These are phyloP conservation scores for Pitangus sulphuratus DNA, from an alignment of 2,797 vertebrate genomes.

Conservation along the genomic window DNA sequence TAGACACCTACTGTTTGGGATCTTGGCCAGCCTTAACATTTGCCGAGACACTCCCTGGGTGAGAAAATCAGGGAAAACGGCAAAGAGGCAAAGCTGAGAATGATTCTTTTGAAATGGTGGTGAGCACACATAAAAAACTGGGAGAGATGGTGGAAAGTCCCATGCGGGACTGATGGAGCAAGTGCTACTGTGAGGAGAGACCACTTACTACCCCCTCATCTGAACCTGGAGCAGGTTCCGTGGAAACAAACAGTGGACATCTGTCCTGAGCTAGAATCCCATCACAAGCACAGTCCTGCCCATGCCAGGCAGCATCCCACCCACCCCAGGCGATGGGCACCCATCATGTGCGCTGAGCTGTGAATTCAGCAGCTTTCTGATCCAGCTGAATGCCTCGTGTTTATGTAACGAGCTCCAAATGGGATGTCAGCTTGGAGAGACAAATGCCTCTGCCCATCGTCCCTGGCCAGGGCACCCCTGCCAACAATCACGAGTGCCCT, in stretches of 20 bases:
- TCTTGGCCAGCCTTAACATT: slow-evolving; percentile 24
- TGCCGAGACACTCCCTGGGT: slow-evolving; percentile 34
- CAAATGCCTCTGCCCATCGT: not conserved
- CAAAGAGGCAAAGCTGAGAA: not conserved
- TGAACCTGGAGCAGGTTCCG: not conserved
- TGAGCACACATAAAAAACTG: accelerated
- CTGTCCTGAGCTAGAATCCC: not conserved
- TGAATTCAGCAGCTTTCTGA: not conserved
- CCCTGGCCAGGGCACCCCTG: not conserved
- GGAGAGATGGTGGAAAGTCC: not conserved
- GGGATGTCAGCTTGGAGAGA: not conserved
- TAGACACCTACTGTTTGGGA: slow-evolving; percentile 53
- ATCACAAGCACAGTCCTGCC: not conserved
- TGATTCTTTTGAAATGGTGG: not conserved
- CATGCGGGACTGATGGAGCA: not conserved
- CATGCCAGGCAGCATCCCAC: not conserved
- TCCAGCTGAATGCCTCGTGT: not conserved
- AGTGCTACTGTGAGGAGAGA: not conserved
- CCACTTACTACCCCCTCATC: not conserved
- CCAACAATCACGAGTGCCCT: not conserved
- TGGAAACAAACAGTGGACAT: not conserved
- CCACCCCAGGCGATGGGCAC: not conserved
- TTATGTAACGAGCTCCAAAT: not conserved
- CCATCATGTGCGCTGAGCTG: not conserved
- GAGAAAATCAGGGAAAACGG: not conserved